Conservation (phyloP, 1,140 invertebrate species). For the Cotesia vestalis region DNA sequence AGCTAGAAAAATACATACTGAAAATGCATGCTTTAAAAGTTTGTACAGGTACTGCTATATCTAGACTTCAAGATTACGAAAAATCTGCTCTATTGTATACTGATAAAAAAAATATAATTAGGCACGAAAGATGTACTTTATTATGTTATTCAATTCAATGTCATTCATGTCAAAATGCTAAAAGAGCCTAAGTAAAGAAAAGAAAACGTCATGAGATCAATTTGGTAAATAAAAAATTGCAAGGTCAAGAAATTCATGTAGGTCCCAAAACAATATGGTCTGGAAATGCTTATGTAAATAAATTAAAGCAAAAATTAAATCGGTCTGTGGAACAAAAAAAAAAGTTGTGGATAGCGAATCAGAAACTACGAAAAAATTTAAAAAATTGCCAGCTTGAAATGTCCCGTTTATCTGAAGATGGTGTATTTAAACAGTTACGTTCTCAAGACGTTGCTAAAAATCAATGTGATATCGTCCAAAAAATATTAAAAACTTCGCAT, state of each 20-base stretch:
- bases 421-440: slow-evolving; percentile 38
- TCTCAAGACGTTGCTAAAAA: slow-evolving; percentile 25
- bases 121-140: background rate
- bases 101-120: background rate
- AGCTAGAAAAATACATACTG: background rate
- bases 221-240: background rate
- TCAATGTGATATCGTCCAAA: slow-evolving; percentile 1
- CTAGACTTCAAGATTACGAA: background rate
- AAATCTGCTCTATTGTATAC: background rate
- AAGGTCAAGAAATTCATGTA: background rate
- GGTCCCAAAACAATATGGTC: background rate
- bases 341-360: background rate
- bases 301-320: background rate
- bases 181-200: background rate
- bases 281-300: background rate
- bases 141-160: background rate
- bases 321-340: background rate
- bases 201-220: background rate
- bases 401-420: slow-evolving; percentile 13
- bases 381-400: background rate
- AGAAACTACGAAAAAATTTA: background rate
- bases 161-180: background rate
- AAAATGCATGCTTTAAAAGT: background rate
- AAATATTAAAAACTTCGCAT: slow-evolving; percentile 35
- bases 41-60: background rate